phyloP scores from a whole-genome alignment of 2,797 vertebrate species.

The Phylloscopus collybita region DNA sequence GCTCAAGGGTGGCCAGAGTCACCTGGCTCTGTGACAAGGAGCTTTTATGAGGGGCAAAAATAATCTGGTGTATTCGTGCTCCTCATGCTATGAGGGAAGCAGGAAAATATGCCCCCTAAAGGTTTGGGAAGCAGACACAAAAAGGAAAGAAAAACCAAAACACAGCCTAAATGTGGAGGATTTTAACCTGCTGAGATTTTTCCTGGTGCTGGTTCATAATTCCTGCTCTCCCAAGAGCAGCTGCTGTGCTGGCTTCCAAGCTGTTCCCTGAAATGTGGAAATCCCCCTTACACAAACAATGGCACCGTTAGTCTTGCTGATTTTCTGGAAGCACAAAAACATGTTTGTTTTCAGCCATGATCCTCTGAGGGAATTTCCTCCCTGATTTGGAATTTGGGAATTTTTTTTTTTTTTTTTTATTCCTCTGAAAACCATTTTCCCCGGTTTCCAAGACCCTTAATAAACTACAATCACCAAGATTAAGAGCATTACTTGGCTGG shows the following conservation, averaged over 20 bases:
- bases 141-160: neutral
- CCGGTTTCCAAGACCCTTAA: slow-evolving; percentile 67
- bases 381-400: slow-evolving; percentile 11
- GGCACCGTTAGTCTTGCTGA: slow-evolving; percentile 63
- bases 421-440: slow-evolving; percentile 55
- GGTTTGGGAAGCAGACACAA: neutral
- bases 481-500: slow-evolving; percentile 32
- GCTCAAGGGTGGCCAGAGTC: neutral
- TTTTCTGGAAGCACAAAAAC: slow-evolving; percentile 74
- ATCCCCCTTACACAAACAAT: slow-evolving; percentile 76
- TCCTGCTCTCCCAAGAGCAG: neutral
- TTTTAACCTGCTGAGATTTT: slow-evolving; percentile 4
- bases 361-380: slow-evolving; percentile 77
- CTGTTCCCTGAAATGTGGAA: slow-evolving; percentile 75
- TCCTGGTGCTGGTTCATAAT: neutral
- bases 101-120: neutral
- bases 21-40: neutral
- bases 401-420: neutral
- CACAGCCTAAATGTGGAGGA: neutral
- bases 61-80: neutral
- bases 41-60: neutral
- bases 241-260: slow-evolving; percentile 9
- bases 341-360: slow-evolving; percentile 75
- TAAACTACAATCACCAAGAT: slow-evolving; percentile 57
- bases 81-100: neutral